These are phyloP conservation scores for Pelodytes ibericus DNA, from an alignment of 2,797 vertebrate genomes.

Conservation along the genomic window DNA sequence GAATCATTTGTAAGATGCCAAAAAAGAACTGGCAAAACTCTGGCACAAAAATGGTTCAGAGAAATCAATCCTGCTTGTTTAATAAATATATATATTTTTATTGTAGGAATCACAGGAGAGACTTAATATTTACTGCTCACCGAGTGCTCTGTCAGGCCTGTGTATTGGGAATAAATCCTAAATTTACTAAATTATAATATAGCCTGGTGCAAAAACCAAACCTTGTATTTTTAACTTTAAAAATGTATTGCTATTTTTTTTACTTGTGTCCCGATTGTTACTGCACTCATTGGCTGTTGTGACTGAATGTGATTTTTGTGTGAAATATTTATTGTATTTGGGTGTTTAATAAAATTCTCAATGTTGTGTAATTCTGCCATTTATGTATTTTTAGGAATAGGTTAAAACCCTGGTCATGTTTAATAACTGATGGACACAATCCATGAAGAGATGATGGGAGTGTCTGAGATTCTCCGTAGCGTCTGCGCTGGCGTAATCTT, in stretches of 20 bases:
- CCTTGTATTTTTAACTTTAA: too few species aligned
- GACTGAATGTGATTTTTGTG: slow-evolving; percentile 18
- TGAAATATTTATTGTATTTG: slow-evolving; percentile 45
- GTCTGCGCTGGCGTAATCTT: slow-evolving; percentile 71
- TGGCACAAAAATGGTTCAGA: too few species aligned
- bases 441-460: slow-evolving; percentile 68
- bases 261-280: neutral
- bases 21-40: too few species aligned
- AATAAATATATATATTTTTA: slow-evolving; percentile 29
- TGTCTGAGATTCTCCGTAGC: slow-evolving; percentile 61
- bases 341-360: slow-evolving; percentile 34
- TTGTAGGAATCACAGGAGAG: neutral
- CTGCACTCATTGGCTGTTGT: neutral
- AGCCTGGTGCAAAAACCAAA: neutral
- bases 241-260: neutral
- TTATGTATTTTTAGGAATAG: slow-evolving; percentile 68
- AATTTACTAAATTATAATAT: too few species aligned
- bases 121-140: neutral
- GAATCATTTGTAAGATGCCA: too few species aligned
- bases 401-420: slow-evolving; percentile 77
- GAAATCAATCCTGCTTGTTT: neutral
- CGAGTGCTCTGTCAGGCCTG: neutral
- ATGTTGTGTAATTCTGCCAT: neutral
- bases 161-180: too few species aligned
- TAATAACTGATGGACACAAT: slow-evolving; percentile 78